These are phyloP conservation scores for Paracentrotus lividus DNA, from an alignment of 53 echinoderm and acorn worm genomes.

Conservation along the genomic window DNA sequence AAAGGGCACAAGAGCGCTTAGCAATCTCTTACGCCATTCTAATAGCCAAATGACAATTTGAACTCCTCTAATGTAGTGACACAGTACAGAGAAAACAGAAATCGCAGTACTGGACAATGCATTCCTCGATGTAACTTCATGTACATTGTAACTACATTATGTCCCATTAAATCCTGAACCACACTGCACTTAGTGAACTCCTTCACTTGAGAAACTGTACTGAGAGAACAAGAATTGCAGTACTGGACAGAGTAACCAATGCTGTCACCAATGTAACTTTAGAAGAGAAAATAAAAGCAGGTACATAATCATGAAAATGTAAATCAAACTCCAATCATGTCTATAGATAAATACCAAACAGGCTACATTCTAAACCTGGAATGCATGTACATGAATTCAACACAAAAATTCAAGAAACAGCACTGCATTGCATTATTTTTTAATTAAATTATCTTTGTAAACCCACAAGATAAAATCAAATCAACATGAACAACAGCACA, in stretches of 20 bases:
- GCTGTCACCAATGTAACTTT: not conserved
- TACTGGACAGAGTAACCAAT: not conserved
- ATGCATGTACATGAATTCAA: not conserved
- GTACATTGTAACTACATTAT: too few relatives aligned
- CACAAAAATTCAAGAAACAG: not conserved
- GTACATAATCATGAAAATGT: not conserved
- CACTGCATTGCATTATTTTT: conserved; percentile 30
- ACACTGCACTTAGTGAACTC: too few relatives aligned
- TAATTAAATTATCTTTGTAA: not conserved
- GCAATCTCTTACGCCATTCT: too few relatives aligned
- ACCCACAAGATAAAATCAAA: not conserved
- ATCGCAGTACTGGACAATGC: too few relatives aligned
- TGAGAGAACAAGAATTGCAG: not conserved
- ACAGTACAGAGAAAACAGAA: too few relatives aligned
- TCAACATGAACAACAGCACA: not conserved
- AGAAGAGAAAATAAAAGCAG: too few relatives aligned
- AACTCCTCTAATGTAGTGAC: too few relatives aligned
- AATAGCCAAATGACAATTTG: too few relatives aligned
- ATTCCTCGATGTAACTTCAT: too few relatives aligned
- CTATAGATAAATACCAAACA: too few relatives aligned
- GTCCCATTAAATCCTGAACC: too few relatives aligned
- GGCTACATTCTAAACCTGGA: not conserved
- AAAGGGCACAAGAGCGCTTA: too few relatives aligned
- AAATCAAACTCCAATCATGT: not conserved
- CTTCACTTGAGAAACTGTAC: not conserved